A percentile compares a stretch with the other conserved stretches of the same genome.
These are phyloP conservation scores for Zaprionus lineosus DNA, from an alignment of 2,888 invertebrate species.

Conservation along the genomic window DNA sequence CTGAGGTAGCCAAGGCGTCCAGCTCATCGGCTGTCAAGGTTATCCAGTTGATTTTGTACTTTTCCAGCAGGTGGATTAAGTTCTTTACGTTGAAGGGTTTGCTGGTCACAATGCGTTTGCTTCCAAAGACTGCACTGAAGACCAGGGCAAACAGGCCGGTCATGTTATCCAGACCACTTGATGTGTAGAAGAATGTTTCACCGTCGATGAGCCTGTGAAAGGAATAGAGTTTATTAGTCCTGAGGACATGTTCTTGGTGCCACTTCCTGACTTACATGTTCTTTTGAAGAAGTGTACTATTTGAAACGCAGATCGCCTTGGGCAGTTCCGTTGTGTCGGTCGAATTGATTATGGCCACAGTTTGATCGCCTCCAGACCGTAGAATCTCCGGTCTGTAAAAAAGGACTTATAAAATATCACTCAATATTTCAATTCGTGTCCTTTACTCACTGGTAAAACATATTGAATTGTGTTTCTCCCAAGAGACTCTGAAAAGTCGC, in stretches of 20 bases:
- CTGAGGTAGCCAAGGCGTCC: constrained; percentile 43
- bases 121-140: constrained; percentile 39
- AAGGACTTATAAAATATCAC: not conserved
- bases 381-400: constrained; percentile 40
- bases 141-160: constrained; percentile 54
- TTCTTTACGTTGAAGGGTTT: constrained; percentile 57
- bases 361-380: constrained; percentile 49
- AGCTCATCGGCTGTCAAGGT: constrained; percentile 64
- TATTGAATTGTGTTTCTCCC: constrained; percentile 35
- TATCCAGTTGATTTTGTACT: constrained; percentile 55
- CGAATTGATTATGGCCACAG: constrained; percentile 65
- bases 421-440: not conserved
- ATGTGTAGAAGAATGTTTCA: constrained; percentile 44
- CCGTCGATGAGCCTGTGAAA: constrained; percentile 38
- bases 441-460: constrained; percentile 45
- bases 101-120: constrained; percentile 65
- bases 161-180: constrained; percentile 68
- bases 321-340: constrained; percentile 73
- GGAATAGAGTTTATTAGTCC: not conserved
- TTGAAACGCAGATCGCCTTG: constrained; percentile 65
- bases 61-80: constrained; percentile 57
- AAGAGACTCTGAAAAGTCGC: constrained; percentile 43
- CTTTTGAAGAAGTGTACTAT: constrained; percentile 40
- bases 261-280: constrained; percentile 39
- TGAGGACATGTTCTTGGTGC: not conserved